Percentiles rank a stretch among this genome's conserved stretches.
These are phyloP conservation scores for Pitangus sulphuratus DNA, from an alignment of 2,797 vertebrate species.

Conservation along the genomic window DNA sequence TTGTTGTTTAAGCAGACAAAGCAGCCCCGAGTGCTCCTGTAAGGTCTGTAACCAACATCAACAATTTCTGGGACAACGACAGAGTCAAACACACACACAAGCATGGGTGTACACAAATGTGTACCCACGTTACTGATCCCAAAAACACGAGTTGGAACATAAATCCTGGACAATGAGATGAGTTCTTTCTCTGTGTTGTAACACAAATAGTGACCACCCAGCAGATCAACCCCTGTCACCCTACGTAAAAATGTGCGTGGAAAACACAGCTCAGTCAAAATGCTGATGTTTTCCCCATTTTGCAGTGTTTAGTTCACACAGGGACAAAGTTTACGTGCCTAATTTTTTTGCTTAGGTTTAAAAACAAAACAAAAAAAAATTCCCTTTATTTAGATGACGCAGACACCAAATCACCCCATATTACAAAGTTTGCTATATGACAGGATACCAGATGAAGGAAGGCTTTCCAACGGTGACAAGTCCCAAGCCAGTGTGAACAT, in stretches of 20 bases:
- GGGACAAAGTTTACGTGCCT: accelerated
- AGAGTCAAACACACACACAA: neutral
- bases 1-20: neutral
- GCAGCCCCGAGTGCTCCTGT: neutral
- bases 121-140: neutral
- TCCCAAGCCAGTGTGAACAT: neutral
- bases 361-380: neutral
- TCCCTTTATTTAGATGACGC: neutral
- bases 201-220: neutral
- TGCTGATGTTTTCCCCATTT: neutral
- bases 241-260: accelerated
- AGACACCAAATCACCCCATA: neutral
- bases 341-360: neutral
- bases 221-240: neutral
- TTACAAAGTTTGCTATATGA: neutral
- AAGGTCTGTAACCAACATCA: neutral
- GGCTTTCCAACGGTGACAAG: neutral
- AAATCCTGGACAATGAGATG: neutral
- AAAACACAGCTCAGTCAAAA: neutral
- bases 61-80: neutral
- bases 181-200: neutral
- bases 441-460: neutral
- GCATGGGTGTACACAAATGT: neutral
- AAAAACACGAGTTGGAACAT: neutral
- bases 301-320: neutral